Evolutionary conservation across 2,113 vertebrate species (phyloP).

Genomic region (Formicarius rufipectus): DNA sequence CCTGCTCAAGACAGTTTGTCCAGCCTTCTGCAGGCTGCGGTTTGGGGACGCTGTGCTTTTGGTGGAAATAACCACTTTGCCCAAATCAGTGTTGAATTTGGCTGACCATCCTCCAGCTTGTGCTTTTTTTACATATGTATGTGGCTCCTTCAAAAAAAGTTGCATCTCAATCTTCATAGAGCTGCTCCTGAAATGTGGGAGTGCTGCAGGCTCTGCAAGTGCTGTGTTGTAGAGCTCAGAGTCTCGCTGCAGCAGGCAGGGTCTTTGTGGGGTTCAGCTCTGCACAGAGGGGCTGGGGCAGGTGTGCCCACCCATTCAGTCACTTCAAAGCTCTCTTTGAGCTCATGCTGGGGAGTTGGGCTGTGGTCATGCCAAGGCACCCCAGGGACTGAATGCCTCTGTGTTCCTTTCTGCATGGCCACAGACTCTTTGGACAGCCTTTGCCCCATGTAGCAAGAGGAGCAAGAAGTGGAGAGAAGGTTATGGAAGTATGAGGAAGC

Average conservation of each 20-base stretch:
- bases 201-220: background rate
- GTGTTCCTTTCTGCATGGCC: background rate
- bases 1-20: background rate
- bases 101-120: background rate
- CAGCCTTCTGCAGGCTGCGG: background rate
- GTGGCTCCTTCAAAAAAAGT: background rate
- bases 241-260: fast-evolving
- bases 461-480: background rate
- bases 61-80: background rate
- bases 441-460: fast-evolving
- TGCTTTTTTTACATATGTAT: background rate
- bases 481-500: background rate
- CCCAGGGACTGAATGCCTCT: background rate
- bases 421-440: background rate
- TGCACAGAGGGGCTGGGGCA: background rate
- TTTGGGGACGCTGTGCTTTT: background rate
- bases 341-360: background rate
- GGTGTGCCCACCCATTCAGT: background rate
- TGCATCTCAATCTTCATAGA: background rate
- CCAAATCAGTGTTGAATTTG: background rate
- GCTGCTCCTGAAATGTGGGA: background rate
- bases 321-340: background rate
- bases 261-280: fast-evolving
- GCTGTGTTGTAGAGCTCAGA: background rate
- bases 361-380: fast-evolving